Evolutionary conservation across 2,888 invertebrate species (phyloP).

Genomic region (Lepidonotus clava): DNA sequence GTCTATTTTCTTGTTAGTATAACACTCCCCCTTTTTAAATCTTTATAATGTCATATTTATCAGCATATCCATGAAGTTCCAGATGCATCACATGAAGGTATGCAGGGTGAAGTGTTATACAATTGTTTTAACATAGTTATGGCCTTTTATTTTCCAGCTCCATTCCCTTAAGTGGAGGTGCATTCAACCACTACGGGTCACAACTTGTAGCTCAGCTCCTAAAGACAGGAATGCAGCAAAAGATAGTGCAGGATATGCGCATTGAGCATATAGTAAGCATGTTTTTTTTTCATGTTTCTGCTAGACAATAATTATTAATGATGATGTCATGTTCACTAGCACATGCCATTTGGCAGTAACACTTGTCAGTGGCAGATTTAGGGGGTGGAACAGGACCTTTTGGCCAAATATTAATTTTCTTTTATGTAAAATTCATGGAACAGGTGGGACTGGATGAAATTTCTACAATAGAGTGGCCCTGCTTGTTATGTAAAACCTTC

Average conservation of each 20-base stretch:
- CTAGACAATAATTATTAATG: no score
- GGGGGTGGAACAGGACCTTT: no score
- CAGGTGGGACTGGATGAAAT: no score
- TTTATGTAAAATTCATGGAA: no score
- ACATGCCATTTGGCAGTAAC: no score
- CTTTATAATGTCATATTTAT: not conserved
- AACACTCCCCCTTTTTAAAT: no score
- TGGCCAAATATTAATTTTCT: no score
- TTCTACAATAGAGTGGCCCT: no score
- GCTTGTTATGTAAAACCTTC: no score
- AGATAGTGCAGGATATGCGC: conserved; percentile 80
- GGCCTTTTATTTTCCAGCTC: conserved; percentile 78
- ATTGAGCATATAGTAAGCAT: conserved; percentile 70
- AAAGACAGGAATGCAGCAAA: conserved; percentile 81
- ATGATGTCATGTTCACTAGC: no score
- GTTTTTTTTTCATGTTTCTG: not conserved
- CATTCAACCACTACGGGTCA: conserved; percentile 84
- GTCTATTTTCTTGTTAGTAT: no score
- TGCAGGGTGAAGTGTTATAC: not conserved
- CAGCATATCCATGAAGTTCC: not conserved
- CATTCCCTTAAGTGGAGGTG: conserved; percentile 83
- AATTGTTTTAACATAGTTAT: not conserved
- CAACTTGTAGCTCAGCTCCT: conserved; percentile 81
- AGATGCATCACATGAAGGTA: not conserved
- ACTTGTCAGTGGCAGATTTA: no score